A percentile compares a stretch with the other conserved stretches of the same genome.
Evolutionary conservation across 2,888 invertebrate genomes (phyloP).

Genomic region (Ectemnius cavifrons): DNA sequence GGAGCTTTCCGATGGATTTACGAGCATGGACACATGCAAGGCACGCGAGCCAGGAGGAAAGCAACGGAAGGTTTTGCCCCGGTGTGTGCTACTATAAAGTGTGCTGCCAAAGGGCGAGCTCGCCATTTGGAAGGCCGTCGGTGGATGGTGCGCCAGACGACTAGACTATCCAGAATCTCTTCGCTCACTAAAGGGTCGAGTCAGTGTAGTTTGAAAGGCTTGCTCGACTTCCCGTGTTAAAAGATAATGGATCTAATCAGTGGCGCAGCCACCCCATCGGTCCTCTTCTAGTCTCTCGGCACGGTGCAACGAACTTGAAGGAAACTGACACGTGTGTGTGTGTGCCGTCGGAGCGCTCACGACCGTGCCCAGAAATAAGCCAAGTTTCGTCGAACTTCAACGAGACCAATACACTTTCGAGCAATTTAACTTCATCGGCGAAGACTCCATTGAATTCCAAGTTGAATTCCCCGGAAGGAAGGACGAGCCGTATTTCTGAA

Average conservation of each 20-base stretch:
- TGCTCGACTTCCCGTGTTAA: slow-evolving; percentile 15
- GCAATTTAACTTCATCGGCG: neutral
- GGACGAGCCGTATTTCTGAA: neutral
- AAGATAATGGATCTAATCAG: slow-evolving; percentile 12
- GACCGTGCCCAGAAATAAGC: slow-evolving; percentile 24
- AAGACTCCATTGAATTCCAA: neutral
- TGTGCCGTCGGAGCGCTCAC: slow-evolving; percentile 10
- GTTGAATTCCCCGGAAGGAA: neutral
- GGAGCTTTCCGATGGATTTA: neutral
- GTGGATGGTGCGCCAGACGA: neutral
- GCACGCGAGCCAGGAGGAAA: neutral
- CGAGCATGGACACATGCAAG: neutral
- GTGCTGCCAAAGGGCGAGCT: slow-evolving; percentile 28
- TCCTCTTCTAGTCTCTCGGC: slow-evolving; percentile 39
- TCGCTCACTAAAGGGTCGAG: neutral
- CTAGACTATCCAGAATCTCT: neutral
- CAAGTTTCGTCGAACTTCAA: slow-evolving; percentile 16
- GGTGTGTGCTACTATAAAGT: slow-evolving; percentile 5
- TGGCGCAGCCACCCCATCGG: slow-evolving; percentile 20
- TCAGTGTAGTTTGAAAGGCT: slow-evolving; percentile 23
- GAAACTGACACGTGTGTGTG: slow-evolving; percentile 27
- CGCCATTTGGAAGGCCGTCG: slow-evolving; percentile 29
- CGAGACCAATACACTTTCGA: neutral
- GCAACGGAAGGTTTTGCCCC: neutral
- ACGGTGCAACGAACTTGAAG: slow-evolving; percentile 54